A percentile compares a stretch with the other conserved stretches of the same genome.
phyloP scores from a whole-genome alignment of 2,888 invertebrate species.

The Dendrolimus pini region DNA sequence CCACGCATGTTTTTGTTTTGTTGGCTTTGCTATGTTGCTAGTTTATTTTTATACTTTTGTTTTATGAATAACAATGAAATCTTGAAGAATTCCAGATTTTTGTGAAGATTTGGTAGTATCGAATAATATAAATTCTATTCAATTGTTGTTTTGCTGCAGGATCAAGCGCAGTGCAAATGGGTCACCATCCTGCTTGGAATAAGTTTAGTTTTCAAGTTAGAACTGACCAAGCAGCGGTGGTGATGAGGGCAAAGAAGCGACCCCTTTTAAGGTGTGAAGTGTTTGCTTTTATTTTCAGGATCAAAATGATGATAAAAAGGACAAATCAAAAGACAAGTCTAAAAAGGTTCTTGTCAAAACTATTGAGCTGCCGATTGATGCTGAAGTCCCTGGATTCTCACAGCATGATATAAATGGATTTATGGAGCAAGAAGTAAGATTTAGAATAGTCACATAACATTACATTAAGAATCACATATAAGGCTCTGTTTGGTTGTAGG shows the following conservation, averaged over 20 bases:
- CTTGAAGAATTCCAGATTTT: background rate
- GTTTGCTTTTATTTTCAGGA: constrained; percentile 63
- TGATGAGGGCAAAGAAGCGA: constrained; percentile 45
- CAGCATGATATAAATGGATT: constrained; percentile 83
- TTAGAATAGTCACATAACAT: background rate
- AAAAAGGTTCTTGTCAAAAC: constrained; percentile 89
- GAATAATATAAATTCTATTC: too few relatives aligned
- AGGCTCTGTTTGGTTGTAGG: too few relatives aligned
- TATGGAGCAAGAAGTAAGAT: constrained; percentile 85
- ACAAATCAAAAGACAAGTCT: constrained; percentile 75
- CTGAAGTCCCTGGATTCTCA: constrained; percentile 83
- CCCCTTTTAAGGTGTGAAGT: constrained; percentile 42
- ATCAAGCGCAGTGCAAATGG: constrained; percentile 61
- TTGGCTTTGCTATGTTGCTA: constrained; percentile 18
- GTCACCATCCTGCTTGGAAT: constrained; percentile 58
- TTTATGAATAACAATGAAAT: constrained; percentile 8
- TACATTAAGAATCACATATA: background rate
- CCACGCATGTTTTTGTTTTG: constrained; percentile 68
- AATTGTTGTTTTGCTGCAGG: constrained; percentile 17
- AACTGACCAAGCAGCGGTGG: constrained; percentile 40
- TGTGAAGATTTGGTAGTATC: too few relatives aligned
- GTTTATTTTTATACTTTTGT: constrained; percentile 35
- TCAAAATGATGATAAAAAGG: constrained; percentile 78
- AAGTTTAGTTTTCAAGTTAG: constrained; percentile 2
- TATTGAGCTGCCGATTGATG: constrained; percentile 89